A percentile compares a stretch with the other conserved stretches of the same genome.
Conservation (phyloP, 2,888 invertebrate species). For the Ophion ventricosus region DNA sequence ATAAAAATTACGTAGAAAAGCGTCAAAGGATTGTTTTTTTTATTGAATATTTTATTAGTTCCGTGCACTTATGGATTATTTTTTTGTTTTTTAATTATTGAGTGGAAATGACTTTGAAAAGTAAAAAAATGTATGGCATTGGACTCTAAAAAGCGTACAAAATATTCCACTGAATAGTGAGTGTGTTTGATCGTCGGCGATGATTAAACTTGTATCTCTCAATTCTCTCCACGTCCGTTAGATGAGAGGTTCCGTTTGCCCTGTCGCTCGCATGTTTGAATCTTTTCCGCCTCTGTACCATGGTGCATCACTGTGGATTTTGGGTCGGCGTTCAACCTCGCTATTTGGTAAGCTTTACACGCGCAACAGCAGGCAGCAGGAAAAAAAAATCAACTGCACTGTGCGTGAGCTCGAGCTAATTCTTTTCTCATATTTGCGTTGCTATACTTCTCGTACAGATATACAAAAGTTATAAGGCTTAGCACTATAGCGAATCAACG, state of each 20-base stretch:
- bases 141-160: background rate
- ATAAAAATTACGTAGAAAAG: too few species aligned
- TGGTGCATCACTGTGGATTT: constrained; percentile 18
- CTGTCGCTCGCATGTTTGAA: background rate
- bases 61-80: too few species aligned
- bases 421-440: background rate
- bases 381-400: background rate
- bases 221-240: background rate
- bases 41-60: too few species aligned
- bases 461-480: background rate
- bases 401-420: background rate
- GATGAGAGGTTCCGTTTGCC: background rate
- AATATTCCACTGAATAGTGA: background rate
- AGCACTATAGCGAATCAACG: background rate
- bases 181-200: background rate
- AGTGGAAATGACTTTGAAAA: background rate
- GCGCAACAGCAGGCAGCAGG: background rate
- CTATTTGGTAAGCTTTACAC: background rate
- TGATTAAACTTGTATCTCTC: constrained; percentile 6
- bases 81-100: too few species aligned
- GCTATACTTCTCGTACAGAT: background rate
- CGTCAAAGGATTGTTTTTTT: too few species aligned
- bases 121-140: background rate
- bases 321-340: constrained; percentile 7
- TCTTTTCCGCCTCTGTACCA: background rate